Conservation (phyloP, 2,888 invertebrate species). For the Cylloceria caligata region DNA sequence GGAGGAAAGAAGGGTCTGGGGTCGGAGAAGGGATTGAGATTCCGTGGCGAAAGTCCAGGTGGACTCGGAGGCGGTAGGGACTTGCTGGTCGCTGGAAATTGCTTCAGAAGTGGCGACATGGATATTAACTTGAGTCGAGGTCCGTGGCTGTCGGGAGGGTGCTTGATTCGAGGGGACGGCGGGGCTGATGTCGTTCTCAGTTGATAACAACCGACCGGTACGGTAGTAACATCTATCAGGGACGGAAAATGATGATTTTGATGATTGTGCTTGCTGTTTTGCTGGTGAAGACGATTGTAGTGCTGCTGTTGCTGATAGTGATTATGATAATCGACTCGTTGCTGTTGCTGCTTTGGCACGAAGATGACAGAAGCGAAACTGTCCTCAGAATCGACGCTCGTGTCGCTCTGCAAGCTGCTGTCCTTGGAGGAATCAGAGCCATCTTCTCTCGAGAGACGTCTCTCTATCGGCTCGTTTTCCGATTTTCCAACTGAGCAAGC, state of each 20-base stretch:
- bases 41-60: conserved; percentile 79
- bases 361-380: conserved; percentile 97
- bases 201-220: conserved; percentile 86
- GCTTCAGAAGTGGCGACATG: conserved; percentile 86
- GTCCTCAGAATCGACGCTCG: conserved; percentile 97
- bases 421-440: conserved; percentile 96
- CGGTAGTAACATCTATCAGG: conserved; percentile 85
- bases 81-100: conserved; percentile 87
- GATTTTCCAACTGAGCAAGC: conserved; percentile 69
- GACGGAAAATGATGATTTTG: conserved; percentile 49
- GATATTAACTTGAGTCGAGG: conserved; percentile 89
- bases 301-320: conserved; percentile 27
- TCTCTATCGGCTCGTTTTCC: conserved; percentile 85
- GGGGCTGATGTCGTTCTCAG: conserved; percentile 90
- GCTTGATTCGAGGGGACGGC: conserved; percentile 91
- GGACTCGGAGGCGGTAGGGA: conserved; percentile 84
- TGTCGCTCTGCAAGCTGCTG: conserved; percentile 96
- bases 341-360: conserved; percentile 92
- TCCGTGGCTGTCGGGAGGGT: conserved; percentile 88
- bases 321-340: conserved; percentile 48
- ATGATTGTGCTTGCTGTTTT: conserved; percentile 24
- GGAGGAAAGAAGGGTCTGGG: conserved; percentile 34
- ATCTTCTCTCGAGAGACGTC: conserved; percentile 93
- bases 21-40: conserved; percentile 60
- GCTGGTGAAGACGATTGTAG: conserved; percentile 28